Conservation (phyloP, 2,888 invertebrate genomes). For the Stomorhina lunata region DNA sequence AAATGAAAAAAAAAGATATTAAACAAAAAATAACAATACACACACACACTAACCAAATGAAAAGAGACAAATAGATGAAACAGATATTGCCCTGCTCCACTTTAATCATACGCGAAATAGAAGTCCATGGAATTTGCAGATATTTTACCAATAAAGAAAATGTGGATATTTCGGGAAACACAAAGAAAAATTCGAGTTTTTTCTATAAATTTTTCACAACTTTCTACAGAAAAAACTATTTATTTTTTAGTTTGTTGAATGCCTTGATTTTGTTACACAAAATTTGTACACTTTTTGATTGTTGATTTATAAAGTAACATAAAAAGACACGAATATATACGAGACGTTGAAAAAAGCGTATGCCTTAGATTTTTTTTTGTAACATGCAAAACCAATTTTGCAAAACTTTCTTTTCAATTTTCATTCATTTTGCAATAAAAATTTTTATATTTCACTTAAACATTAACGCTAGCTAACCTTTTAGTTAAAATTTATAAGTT, state of each 20-base stretch:
- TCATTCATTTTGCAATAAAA: not conserved
- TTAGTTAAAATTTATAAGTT: not conserved
- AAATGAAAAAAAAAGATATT: constrained; percentile 15
- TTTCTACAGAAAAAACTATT: not conserved
- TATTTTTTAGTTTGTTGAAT: not conserved
- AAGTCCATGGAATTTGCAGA: constrained; percentile 35
- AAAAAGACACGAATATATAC: constrained; percentile 22
- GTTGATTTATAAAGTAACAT: not conserved
- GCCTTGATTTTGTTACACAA: not conserved
- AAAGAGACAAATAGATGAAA: constrained; percentile 45
- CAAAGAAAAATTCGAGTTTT: not conserved
- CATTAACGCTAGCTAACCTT: constrained; percentile 5
- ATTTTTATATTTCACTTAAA: not conserved
- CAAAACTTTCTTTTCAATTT: not conserved
- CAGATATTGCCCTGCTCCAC: constrained; percentile 49
- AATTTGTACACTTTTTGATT: constrained; percentile 18
- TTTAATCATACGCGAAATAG: constrained; percentile 51
- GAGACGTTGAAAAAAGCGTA: constrained; percentile 62
- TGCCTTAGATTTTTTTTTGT: constrained; percentile 45
- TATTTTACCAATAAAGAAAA: constrained; percentile 17
- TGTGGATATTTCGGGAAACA: not conserved
- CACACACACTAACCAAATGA: constrained; percentile 9
- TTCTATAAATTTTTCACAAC: not conserved
- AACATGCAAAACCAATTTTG: not conserved
- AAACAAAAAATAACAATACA: constrained; percentile 17